phyloP scores from a whole-genome alignment of 2,888 invertebrate genomes.

The Amphipyra tragopoginis region DNA sequence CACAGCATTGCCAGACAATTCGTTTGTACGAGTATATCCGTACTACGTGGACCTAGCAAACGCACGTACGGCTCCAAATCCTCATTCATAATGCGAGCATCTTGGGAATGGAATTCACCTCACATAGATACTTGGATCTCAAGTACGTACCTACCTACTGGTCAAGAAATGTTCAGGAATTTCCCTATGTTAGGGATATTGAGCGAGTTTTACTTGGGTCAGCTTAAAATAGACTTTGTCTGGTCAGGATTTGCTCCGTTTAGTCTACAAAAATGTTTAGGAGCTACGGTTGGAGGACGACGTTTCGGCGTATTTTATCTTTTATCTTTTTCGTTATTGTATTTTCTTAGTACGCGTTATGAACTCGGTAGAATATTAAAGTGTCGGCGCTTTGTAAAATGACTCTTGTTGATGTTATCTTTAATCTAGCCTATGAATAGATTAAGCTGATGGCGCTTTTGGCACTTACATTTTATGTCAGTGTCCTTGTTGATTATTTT shows the following conservation, averaged over 20 bases:
- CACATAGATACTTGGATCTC: conserved; percentile 37
- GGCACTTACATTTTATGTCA: too few species aligned
- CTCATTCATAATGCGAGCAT: conserved; percentile 46
- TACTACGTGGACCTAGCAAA: conserved; percentile 1
- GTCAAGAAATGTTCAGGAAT: conserved; percentile 28
- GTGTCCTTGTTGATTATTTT: too few species aligned
- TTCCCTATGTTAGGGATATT: conserved; percentile 29
- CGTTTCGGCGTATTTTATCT: conserved; percentile 1
- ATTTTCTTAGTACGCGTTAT: too few species aligned
- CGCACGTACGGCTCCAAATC: conserved; percentile 18
- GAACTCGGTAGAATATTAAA: too few species aligned
- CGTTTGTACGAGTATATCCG: background rate
- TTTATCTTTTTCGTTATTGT: background rate
- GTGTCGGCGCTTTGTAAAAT: too few species aligned
- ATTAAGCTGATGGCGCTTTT: too few species aligned
- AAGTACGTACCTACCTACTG: conserved; percentile 28
- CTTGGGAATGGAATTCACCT: conserved; percentile 34
- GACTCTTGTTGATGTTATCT: too few species aligned
- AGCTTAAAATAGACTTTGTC: conserved; percentile 19
- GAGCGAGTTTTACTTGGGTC: conserved; percentile 10
- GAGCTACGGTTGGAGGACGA: background rate
- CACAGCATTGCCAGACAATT: background rate
- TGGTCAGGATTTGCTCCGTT: conserved; percentile 6
- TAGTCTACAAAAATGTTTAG: conserved; percentile 18
- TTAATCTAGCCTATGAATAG: too few species aligned